These are phyloP conservation scores for Henricia sp. DNA, from an alignment of 53 echinoderm and acorn worm species.

Conservation along the genomic window DNA sequence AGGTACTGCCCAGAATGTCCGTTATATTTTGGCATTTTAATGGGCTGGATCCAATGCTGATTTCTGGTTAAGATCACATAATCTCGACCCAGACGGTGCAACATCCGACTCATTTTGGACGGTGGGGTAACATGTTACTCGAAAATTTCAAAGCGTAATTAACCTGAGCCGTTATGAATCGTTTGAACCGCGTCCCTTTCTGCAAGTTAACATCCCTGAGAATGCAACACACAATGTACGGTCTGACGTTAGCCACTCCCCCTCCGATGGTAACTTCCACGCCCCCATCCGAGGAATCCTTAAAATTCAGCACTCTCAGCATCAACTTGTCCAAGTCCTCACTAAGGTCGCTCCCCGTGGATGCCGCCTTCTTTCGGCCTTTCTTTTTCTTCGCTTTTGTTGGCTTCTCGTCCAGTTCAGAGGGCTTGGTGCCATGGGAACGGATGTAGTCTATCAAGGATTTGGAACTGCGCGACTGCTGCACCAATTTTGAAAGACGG, in stretches of 20 bases:
- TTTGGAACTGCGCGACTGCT: constrained; percentile 77
- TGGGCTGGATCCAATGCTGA: no score
- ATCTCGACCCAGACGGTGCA: no score
- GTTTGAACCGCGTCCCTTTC: constrained; percentile 75
- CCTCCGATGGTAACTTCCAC: constrained; percentile 72
- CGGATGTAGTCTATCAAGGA: constrained; percentile 81
- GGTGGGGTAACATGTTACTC: neutral
- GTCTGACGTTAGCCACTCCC: constrained; percentile 72
- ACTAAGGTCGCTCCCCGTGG: constrained; percentile 36
- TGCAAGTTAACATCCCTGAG: constrained; percentile 77
- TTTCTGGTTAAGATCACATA: no score
- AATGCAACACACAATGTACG: constrained; percentile 91
- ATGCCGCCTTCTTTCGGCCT: constrained; percentile 58
- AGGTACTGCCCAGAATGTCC: no score
- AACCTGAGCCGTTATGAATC: constrained; percentile 95
- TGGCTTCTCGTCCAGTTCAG: neutral
- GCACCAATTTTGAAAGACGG: constrained; percentile 79
- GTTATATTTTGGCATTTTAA: no score
- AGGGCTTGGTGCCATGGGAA: constrained; percentile 59
- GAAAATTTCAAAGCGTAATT: no score
- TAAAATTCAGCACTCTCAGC: constrained; percentile 71
- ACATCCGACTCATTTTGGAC: no score
- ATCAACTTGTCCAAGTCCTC: constrained; percentile 63
- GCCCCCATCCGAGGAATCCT: constrained; percentile 58
- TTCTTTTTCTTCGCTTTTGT: constrained; percentile 63